phyloP scores from a whole-genome alignment of 2,113 vertebrate genomes.

The Neotoma lepida region DNA sequence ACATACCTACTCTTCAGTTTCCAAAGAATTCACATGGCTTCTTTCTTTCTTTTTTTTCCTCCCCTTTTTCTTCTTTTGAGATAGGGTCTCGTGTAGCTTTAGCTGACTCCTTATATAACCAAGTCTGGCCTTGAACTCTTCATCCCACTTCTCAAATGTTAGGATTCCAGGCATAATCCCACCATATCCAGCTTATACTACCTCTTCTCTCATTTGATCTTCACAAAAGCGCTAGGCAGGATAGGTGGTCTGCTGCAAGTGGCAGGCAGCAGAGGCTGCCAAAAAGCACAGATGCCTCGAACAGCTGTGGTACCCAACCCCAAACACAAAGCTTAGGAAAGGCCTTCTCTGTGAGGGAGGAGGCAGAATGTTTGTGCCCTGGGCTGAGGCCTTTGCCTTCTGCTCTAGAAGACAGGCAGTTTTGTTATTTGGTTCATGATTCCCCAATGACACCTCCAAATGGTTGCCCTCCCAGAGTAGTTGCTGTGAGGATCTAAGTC shows the following conservation, averaged over 20 bases:
- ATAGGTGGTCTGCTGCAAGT: not conserved
- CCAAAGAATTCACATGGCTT: not conserved
- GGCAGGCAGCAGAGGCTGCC: not conserved
- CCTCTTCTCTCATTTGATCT: slow-evolving; percentile 27
- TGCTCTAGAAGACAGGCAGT: slow-evolving; percentile 2
- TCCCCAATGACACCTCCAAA: slow-evolving; percentile 16
- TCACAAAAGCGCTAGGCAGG: slow-evolving; percentile 22
- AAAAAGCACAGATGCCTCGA: slow-evolving; percentile 45
- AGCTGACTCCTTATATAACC: not conserved
- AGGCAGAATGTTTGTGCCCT: slow-evolving; percentile 8
- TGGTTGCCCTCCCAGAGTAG: not conserved
- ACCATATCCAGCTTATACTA: not conserved
- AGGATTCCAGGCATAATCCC: not conserved
- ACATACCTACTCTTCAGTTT: slow-evolving; percentile 18
- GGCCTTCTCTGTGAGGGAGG: slow-evolving; percentile 9
- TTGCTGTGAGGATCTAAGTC: not conserved
- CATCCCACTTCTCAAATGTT: not conserved
- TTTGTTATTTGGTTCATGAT: slow-evolving; percentile 24
- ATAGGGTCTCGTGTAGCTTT: not conserved
- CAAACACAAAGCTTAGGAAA: slow-evolving; percentile 29
- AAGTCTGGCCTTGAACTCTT: not conserved
- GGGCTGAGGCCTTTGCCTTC: not conserved
- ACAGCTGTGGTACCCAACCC: slow-evolving; percentile 43
- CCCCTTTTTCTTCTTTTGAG: not conserved
- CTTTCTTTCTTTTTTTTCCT: not conserved